Evolutionary conservation across 1,140 invertebrate genomes (phyloP).

Genomic region (Mizuhopecten yessoensis): DNA sequence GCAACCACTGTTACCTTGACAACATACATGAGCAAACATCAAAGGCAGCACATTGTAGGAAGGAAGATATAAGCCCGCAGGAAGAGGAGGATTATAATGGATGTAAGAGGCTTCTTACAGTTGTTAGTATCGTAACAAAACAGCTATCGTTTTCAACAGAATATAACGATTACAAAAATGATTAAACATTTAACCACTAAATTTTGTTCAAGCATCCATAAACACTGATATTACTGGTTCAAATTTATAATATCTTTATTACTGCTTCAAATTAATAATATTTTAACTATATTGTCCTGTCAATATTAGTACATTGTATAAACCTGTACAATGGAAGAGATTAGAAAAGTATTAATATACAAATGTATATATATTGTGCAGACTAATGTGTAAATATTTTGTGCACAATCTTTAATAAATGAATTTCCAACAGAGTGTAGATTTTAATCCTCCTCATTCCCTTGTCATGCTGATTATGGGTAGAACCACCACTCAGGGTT

Average conservation of each 20-base stretch:
- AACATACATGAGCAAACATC: conserved; percentile 26
- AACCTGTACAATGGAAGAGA: no score
- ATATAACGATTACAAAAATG: no score
- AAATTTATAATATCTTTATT: background rate
- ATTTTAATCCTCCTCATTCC: background rate
- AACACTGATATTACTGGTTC: background rate
- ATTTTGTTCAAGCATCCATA: background rate
- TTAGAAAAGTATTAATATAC: no score
- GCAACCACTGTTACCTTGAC: conserved; percentile 12
- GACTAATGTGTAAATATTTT: background rate
- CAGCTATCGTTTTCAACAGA: background rate
- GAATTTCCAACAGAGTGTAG: background rate
- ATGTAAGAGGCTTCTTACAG: background rate
- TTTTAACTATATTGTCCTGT: background rate
- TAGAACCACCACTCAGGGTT: conserved; percentile 37
- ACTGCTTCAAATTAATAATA: no score
- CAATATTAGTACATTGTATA: background rate
- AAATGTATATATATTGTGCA: background rate
- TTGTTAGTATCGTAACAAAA: background rate
- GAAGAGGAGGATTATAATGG: conserved; percentile 23
- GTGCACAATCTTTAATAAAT: background rate
- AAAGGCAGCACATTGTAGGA: background rate
- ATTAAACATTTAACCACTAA: background rate
- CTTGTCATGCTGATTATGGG: conserved; percentile 9
- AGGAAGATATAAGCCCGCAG: conserved; percentile 16